Evolutionary conservation across 2,113 vertebrate species (phyloP).

Genomic region (Notarius quadriscutis): DNA sequence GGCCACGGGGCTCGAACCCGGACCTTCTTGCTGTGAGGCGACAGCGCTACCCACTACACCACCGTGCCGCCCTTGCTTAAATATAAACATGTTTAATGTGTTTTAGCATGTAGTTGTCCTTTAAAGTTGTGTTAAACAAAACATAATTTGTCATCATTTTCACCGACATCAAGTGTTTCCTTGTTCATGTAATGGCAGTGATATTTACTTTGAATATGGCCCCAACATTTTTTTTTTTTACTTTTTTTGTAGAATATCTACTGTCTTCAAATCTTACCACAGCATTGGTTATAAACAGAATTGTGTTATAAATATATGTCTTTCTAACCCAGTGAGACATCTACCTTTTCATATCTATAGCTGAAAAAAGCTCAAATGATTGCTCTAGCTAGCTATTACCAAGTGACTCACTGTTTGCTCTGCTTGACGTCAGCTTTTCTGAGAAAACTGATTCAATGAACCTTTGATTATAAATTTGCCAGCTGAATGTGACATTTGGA

Average conservation of each 20-base stretch:
- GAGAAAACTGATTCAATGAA: neutral
- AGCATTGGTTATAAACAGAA: neutral
- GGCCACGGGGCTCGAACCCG: no score
- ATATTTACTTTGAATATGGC: neutral
- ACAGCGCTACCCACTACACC: no score
- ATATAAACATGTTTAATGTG: no score
- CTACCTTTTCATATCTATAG: neutral
- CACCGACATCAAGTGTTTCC: no score
- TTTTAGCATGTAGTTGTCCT: no score
- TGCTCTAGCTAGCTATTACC: neutral
- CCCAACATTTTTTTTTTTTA: no score
- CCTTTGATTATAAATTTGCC: neutral
- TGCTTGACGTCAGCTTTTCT: conserved; percentile 29
- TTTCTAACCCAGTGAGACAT: neutral
- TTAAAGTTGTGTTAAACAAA: no score
- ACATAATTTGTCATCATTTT: no score
- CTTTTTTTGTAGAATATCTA: no score
- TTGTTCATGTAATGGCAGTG: no score
- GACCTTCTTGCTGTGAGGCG: no score
- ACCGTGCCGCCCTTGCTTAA: neutral
- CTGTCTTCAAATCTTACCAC: neutral
- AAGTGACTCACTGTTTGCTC: conserved; percentile 39
- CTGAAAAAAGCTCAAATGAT: neutral
- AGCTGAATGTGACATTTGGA: neutral
- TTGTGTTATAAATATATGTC: no score